Base-by-base conservation (phyloP, 2,888 invertebrate species). In the Ceratothoa steindachneri region DNA sequence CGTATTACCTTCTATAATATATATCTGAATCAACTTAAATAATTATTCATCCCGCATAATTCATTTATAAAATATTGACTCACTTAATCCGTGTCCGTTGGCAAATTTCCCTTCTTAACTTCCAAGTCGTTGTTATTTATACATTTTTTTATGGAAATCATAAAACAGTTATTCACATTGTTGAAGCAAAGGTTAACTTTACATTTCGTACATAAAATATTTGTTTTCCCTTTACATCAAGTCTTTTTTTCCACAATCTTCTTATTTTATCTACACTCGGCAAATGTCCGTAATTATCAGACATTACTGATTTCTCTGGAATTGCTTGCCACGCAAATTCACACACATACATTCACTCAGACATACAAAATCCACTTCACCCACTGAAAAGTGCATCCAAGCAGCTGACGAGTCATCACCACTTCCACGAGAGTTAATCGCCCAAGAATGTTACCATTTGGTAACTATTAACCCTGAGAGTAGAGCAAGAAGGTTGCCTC, bases 181-280 rank as follows among this genome's bases (percentile, higher is more conserved):
- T 27, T 27, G 7, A 70, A 19, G 22, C 70, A 70, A 27, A 70
- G 30, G 30, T 70, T 60, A 15, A 29, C 70, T 28, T 29, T 60
- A 60, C 70, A 70, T 30, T 70, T 70, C 24, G n/a, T 30, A 30
- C 70, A 70, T 22, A n/a, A 15, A 41, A 22, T 22, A n/a, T 64
- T 70, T 24, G 70, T 70, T 70, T 30, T 7, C n/a, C 64, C 70
- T 1, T 5, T 27, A 60, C 30, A 70, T n/a, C 55, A 19, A 19
- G 24, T n/a, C 1, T n/a, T n/a, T 28, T 60, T 30, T 60, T 70
- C 22, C 70, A 70, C 29, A 28, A 29, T n/a, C 2, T 60, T 9
- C 70, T 60, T 15, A 55, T 30, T 9, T 60, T 27, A 2, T 60
- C 60, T 28, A 60, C 22, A 27, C 15, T 19, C 27, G 70, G 70